Conservation (phyloP, 1,140 invertebrate genomes). For the Drosophila sp. region DNA sequence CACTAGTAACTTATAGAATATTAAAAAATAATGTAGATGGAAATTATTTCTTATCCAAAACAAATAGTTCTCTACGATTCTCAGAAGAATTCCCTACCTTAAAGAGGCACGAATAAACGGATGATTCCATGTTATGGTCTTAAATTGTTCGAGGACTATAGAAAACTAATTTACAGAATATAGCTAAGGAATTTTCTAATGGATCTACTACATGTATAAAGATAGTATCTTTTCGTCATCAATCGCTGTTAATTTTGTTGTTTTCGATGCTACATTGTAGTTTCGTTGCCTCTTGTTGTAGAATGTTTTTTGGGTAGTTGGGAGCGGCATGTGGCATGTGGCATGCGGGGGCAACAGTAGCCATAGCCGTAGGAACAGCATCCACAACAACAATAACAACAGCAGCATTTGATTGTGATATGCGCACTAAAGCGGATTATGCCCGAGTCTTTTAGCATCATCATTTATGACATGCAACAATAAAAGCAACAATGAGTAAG, state of each 20-base stretch:
- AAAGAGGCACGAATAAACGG: no score
- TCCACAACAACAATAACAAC: not conserved
- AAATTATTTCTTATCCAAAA: no score
- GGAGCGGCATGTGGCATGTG: not conserved
- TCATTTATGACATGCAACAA: slow-evolving; percentile 81
- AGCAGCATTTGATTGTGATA: slow-evolving; percentile 75
- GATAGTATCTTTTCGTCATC: slow-evolving; percentile 1
- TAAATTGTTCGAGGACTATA: no score
- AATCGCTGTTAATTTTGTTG: not conserved
- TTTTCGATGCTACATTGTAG: slow-evolving; percentile 1
- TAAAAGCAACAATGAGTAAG: slow-evolving; percentile 47
- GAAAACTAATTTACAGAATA: no score
- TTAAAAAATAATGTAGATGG: no score
- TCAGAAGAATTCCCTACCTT: no score
- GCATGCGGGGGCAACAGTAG: not conserved
- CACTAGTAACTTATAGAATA: no score
- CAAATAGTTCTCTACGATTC: no score
- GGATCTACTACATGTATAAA: not conserved
- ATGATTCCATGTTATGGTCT: no score
- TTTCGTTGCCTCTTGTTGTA: slow-evolving; percentile 11
- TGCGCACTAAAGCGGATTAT: slow-evolving; percentile 82
- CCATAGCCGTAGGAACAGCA: slow-evolving; percentile 1
- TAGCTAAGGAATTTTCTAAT: no score
- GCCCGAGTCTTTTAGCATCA: slow-evolving; percentile 75
- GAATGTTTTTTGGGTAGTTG: slow-evolving; percentile 2